These are phyloP conservation scores for Stratiomys singularior DNA, from an alignment of 2,888 invertebrate species.

Conservation along the genomic window DNA sequence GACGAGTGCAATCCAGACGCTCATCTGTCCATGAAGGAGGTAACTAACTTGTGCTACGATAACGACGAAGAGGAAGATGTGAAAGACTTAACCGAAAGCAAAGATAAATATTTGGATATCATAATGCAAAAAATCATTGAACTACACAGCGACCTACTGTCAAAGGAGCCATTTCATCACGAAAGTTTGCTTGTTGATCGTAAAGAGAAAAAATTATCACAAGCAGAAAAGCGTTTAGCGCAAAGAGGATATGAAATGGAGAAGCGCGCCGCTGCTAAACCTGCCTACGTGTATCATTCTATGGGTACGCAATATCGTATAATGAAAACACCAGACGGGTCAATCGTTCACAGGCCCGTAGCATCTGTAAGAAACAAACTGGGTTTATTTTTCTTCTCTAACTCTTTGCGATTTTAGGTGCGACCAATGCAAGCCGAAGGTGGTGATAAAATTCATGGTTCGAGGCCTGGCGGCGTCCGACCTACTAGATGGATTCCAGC, in stretches of 20 bases:
- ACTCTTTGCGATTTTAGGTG: conserved; percentile 64
- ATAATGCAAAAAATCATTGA: conserved; percentile 81
- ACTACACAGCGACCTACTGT: conserved; percentile 72
- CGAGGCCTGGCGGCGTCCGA: conserved; percentile 66
- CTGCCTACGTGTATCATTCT: conserved; percentile 65
- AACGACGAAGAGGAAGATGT: conserved; percentile 86
- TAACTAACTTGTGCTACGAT: conserved; percentile 89
- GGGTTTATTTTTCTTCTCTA: background rate
- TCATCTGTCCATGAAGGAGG: conserved; percentile 87
- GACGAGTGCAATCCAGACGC: conserved; percentile 98
- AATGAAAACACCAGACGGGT: conserved; percentile 69
- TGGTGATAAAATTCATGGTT: conserved; percentile 58
- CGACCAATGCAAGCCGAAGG: conserved; percentile 84
- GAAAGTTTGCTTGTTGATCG: conserved; percentile 94
- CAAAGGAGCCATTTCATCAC: conserved; percentile 93
- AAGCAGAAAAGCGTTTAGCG: conserved; percentile 92
- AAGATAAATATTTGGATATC: conserved; percentile 81
- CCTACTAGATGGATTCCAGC: conserved; percentile 83
- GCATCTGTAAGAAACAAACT: conserved; percentile 68
- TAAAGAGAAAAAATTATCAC: conserved; percentile 93
- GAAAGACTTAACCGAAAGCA: conserved; percentile 77
- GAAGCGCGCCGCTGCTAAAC: conserved; percentile 83
- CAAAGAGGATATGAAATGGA: conserved; percentile 93
- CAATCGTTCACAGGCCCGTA: conserved; percentile 73
- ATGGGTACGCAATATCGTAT: conserved; percentile 70